Conservation (phyloP, 2,113 vertebrate species). For the Pteruthius melanotis region DNA sequence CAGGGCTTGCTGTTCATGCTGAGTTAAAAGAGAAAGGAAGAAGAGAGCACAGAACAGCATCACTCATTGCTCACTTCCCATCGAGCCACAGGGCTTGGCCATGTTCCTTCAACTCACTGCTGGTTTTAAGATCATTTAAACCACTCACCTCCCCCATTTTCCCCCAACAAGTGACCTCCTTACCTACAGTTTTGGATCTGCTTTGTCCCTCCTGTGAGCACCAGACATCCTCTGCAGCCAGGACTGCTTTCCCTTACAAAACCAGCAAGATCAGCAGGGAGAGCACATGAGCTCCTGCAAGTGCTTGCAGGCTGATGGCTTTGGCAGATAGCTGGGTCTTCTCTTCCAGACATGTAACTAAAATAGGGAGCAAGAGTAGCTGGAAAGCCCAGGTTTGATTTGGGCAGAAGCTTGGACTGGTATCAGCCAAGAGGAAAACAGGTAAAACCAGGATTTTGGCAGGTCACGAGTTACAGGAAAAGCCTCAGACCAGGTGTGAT, state of each 20-base stretch:
- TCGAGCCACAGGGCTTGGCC: background rate
- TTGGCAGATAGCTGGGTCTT: background rate
- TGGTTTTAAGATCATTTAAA: background rate
- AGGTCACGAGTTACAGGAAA: background rate
- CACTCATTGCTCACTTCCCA: background rate
- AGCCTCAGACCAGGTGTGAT: background rate
- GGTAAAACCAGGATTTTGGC: background rate
- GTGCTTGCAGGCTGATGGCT: background rate
- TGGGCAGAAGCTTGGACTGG: background rate
- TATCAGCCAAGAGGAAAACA: background rate
- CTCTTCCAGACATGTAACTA: background rate
- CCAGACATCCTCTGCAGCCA: background rate
- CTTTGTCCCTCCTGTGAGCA: background rate
- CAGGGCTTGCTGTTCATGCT: background rate
- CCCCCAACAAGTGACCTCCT: background rate
- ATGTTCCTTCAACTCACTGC: background rate
- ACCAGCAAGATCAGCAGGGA: background rate
- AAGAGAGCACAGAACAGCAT: background rate
- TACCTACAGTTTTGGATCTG: background rate
- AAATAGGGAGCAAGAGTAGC: background rate
- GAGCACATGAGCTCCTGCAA: background rate
- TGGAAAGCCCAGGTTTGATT: background rate
- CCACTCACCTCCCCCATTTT: background rate
- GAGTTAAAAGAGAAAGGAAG: background rate
- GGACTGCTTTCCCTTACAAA: background rate